Evolutionary conservation across 2,113 vertebrate genomes (phyloP).

Genomic region (Salvelinus sp.): DNA sequence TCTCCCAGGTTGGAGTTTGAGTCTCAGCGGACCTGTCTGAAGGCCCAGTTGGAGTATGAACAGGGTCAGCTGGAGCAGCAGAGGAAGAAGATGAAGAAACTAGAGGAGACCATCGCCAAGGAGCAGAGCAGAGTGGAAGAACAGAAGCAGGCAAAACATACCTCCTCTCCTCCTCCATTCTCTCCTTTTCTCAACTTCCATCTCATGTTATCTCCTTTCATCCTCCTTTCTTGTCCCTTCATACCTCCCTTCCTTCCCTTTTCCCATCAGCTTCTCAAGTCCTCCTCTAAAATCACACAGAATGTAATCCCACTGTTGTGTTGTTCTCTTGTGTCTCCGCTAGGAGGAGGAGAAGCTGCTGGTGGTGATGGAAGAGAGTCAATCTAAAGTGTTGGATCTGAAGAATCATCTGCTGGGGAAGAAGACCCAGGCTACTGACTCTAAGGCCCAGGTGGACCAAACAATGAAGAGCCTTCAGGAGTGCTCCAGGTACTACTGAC

Average conservation of each 20-base stretch:
- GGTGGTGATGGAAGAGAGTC: constrained; percentile 68
- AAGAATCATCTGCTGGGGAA: constrained; percentile 71
- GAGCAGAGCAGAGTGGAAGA: constrained; percentile 63
- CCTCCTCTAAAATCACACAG: neutral
- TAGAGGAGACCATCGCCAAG: constrained; percentile 71
- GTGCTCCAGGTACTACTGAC: constrained; percentile 74
- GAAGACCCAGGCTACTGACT: constrained; percentile 65
- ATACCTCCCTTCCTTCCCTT: neutral
- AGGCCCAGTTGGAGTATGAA: constrained; percentile 82
- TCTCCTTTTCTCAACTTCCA: too few relatives aligned
- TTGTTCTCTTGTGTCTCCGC: neutral
- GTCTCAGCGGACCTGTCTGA: constrained; percentile 80
- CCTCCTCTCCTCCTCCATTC: neutral
- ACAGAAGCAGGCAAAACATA: constrained; percentile 76
- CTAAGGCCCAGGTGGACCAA: constrained; percentile 80
- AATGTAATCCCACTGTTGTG: neutral
- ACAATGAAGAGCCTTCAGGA: constrained; percentile 69
- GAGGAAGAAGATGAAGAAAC: constrained; percentile 51
- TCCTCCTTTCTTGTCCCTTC: neutral
- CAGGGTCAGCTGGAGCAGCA: constrained; percentile 77
- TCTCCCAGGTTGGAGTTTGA: constrained; percentile 87
- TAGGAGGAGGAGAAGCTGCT: constrained; percentile 82
- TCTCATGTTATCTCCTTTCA: neutral
- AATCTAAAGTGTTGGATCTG: constrained; percentile 71
- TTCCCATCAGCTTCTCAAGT: neutral